Conservation (phyloP, 30 jellyfish, hydroid and myxozoan species). For the Hydra vulgaris region DNA sequence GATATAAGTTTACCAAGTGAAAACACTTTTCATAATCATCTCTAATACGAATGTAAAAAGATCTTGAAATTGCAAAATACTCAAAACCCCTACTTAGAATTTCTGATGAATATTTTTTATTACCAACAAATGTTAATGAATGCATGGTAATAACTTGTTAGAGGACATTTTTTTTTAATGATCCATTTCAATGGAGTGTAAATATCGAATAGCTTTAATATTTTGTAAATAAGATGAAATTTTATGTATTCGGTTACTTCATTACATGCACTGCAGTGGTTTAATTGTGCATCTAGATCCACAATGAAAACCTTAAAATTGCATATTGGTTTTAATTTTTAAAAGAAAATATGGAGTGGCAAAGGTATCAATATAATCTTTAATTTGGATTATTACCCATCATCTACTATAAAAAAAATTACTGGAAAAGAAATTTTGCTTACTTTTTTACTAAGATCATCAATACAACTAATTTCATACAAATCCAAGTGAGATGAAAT, state of each 20-base stretch:
- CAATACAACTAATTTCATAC: not conserved
- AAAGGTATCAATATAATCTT: not conserved
- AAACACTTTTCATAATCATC: not conserved
- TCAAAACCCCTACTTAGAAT: not conserved
- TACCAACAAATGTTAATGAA: not conserved
- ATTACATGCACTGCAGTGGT: no score
- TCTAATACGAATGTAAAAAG: not conserved
- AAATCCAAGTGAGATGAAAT: not conserved
- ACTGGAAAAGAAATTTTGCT: not conserved
- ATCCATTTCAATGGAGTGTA: not conserved
- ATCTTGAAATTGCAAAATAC: not conserved
- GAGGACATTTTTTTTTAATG: not conserved
- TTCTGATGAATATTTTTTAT: not conserved
- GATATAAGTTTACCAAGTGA: not conserved
- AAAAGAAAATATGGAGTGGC: not conserved
- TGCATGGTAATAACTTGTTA: not conserved
- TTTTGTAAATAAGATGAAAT: not conserved
- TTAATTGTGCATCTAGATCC: not conserved
- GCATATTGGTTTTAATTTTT: not conserved
- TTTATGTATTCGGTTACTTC: not conserved
- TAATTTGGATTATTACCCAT: not conserved
- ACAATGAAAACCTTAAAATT: not conserved
- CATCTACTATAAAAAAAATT: not conserved
- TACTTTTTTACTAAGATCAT: not conserved
- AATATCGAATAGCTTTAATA: not conserved